Percentiles rank a stretch among this genome's conserved stretches.
phyloP scores from a whole-genome alignment of 2,113 vertebrate genomes.

The Tyto alba region DNA sequence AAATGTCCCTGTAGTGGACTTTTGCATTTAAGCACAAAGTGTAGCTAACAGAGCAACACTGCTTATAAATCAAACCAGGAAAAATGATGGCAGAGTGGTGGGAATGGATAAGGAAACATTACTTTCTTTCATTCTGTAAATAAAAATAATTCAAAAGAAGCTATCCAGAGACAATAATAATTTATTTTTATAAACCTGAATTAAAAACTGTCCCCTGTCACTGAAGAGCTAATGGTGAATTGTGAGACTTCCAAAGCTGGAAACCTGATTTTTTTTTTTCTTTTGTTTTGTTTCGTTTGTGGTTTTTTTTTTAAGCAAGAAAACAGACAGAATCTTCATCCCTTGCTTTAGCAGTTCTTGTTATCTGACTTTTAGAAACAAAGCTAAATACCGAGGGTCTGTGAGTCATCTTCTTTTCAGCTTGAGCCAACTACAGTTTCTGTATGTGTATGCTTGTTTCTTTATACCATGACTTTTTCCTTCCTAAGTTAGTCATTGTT shows the following conservation, averaged over 20 bases:
- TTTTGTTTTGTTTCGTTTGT: not conserved
- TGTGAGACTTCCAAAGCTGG: not conserved
- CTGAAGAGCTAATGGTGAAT: not conserved
- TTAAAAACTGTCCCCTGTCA: not conserved
- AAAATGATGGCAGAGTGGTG: not conserved
- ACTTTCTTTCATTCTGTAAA: not conserved
- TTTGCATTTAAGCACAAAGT: not conserved
- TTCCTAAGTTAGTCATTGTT: slow-evolving; percentile 38
- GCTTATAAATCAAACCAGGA: not conserved
- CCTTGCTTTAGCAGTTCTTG: not conserved
- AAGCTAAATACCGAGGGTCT: not conserved
- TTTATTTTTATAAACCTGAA: not conserved
- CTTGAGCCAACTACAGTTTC: slow-evolving; percentile 5
- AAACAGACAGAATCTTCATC: not conserved
- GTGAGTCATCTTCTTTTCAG: slow-evolving; percentile 53
- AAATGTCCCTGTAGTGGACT: not conserved
- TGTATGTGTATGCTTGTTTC: not conserved
- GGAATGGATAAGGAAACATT: not conserved
- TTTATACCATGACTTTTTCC: not conserved
- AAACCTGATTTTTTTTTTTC: not conserved
- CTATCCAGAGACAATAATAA: not conserved
- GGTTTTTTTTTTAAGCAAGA: not conserved
- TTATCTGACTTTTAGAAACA: slow-evolving; percentile 39
- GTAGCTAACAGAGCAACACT: not conserved
- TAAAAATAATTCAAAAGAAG: not conserved